A percentile compares a stretch with the other conserved stretches of the same genome.
These are phyloP conservation scores for Rhinolophus ferrumequinum DNA, from an alignment of 2,113 vertebrate genomes.

Conservation along the genomic window DNA sequence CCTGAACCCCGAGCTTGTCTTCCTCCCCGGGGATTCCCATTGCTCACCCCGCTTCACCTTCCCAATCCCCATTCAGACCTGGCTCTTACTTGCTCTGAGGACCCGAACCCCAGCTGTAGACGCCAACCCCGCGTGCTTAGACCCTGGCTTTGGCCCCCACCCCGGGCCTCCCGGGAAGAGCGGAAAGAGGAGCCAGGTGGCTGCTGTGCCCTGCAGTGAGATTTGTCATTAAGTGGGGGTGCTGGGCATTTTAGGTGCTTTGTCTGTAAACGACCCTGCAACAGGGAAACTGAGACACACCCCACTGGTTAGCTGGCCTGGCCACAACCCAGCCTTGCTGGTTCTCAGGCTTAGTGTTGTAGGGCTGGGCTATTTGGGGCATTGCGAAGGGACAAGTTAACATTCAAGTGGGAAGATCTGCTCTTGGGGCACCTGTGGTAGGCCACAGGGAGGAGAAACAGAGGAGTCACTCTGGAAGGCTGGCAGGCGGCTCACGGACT, in stretches of 20 bases:
- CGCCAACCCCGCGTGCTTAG: neutral
- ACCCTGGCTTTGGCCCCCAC: neutral
- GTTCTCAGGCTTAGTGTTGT: neutral
- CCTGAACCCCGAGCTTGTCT: neutral
- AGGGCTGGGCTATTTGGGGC: slow-evolving; percentile 5
- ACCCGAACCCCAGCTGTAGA: neutral
- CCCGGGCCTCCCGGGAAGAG: neutral
- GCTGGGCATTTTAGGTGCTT: slow-evolving; percentile 22
- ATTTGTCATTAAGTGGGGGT: neutral
- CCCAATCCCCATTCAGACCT: neutral
- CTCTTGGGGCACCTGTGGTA: neutral
- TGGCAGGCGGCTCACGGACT: neutral
- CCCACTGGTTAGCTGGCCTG: neutral
- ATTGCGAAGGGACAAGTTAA: neutral
- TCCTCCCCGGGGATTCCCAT: neutral
- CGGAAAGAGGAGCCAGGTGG: neutral
- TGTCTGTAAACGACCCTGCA: neutral
- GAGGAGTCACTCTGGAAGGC: slow-evolving; percentile 42
- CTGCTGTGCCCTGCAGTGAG: neutral
- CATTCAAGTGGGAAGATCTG: slow-evolving; percentile 24
- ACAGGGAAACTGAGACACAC: slow-evolving; percentile 74
- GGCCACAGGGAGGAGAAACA: slow-evolving; percentile 33
- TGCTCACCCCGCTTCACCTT: neutral
- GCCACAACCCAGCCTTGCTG: neutral
- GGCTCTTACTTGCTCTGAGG: neutral